A percentile compares a stretch with the other conserved stretches of the same genome.
Conservation (phyloP, 1,140 invertebrate species). For the Delia radicum region DNA sequence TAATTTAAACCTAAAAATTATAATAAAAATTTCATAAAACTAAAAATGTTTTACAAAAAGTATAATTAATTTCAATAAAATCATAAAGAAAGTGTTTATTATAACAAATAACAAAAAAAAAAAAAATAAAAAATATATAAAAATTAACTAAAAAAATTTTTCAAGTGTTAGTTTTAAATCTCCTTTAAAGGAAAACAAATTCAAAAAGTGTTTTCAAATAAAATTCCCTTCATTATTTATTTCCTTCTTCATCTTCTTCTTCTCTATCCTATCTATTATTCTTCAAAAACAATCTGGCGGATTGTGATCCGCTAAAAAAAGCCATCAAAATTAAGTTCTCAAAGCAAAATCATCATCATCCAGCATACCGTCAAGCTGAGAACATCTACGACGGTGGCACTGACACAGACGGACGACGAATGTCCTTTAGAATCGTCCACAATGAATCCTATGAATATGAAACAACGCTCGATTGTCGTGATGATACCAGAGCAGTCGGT, state of each 20-base stretch:
- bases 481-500: conserved; percentile 30
- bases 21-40: too few relatives aligned
- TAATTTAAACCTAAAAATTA: too few relatives aligned
- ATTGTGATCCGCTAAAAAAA: conserved; percentile 32
- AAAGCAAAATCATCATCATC: conserved; percentile 49
- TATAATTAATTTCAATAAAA: too few relatives aligned
- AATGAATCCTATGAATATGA: conserved; percentile 56
- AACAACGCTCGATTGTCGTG: conserved; percentile 53
- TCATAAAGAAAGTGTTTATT: too few relatives aligned
- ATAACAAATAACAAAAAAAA: too few relatives aligned
- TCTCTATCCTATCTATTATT: neutral
- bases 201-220: too few relatives aligned
- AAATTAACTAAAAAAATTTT: too few relatives aligned
- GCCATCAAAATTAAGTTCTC: conserved; percentile 56
- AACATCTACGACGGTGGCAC: conserved; percentile 56
- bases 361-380: conserved; percentile 55
- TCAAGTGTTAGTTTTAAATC: too few relatives aligned
- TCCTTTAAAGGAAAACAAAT: too few relatives aligned
- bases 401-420: conserved; percentile 56
- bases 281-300: neutral
- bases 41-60: too few relatives aligned
- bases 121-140: too few relatives aligned
- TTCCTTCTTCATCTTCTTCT: neutral
- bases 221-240: too few relatives aligned
- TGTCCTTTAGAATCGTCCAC: conserved; percentile 54